Base-by-base conservation (phyloP, 1,140 invertebrate species). In the Lordiphosa mommai region DNA sequence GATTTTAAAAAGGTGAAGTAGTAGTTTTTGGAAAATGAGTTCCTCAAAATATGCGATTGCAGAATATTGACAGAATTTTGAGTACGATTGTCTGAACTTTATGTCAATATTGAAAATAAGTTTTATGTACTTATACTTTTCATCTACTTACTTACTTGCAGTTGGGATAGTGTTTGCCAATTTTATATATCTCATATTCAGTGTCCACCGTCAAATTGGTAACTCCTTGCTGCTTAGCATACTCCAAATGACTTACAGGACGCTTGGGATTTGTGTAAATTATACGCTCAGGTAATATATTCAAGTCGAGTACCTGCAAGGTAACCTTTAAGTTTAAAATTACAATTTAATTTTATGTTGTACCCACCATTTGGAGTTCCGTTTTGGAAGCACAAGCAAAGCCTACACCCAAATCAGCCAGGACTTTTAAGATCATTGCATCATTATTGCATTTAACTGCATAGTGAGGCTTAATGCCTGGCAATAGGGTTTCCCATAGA, bases 211-310 rank as follows among this genome's bases (percentile, higher is more conserved):
- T 99, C 94, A 99, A 97, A 16, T 93, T 91, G 61, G 92, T 90
- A 14, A 99, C 95, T 4, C 94, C 92, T 3, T 92, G 90, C 29
- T 93, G 91, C 5, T 92, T 91, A 40, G 98, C 97, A 91, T 97
- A 94, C 40, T 93, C 93, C 72, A 99, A 94, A 89, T 98, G 97
- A 13, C 96, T 97, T 10, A 93, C 92, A 53, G 96, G 96, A 89
- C 99, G 99, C 70, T 97, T 97, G 1, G 98, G 98, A 91, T 99
- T 99, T 30, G 98, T 98, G 90, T 98, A 99, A 69, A 99, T 97
- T 56, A 99, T 98, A 61, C 94, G 93, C 69, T 92, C 90, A 0
- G 96, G 91, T 30, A 91, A 89, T 0, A 98, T 95, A 17, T 95
- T 96, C 20, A 97, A 86, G 7, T 92, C 92, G 20, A 98, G 88